Conservation (phyloP, 2,797 vertebrate genomes). For the Thamnophis elegans region DNA sequence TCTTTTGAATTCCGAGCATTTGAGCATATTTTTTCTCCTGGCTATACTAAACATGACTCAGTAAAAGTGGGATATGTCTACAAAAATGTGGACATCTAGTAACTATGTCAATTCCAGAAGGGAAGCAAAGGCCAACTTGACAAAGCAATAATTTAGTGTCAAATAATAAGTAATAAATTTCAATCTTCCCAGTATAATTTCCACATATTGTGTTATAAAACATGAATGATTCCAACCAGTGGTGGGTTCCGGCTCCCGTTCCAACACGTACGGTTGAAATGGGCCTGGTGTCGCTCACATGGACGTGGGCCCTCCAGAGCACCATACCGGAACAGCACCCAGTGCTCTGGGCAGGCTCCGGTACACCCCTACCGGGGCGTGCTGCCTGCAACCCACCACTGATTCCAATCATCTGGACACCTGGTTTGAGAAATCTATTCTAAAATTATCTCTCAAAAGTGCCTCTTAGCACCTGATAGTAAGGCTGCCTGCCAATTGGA, state of each 20-base stretch:
- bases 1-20: neutral
- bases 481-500: neutral
- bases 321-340: too few species aligned
- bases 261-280: too few species aligned
- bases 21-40: neutral
- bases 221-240: neutral
- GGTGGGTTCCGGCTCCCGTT: too few species aligned
- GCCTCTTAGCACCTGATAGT: neutral
- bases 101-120: neutral
- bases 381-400: too few species aligned
- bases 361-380: too few species aligned
- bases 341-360: too few species aligned
- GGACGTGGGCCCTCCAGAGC: too few species aligned
- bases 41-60: neutral
- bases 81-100: neutral
- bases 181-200: neutral
- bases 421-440: neutral
- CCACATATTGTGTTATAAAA: neutral
- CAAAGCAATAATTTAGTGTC: too few species aligned
- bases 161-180: neutral
- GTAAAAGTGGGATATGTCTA: neutral
- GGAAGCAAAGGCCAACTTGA: too few species aligned
- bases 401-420: neutral
- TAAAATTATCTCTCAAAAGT: neutral
- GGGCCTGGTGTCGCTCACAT: too few species aligned